Evolutionary conservation across 2,888 invertebrate genomes (phyloP).

Genomic region (Callimorpha dominula): DNA sequence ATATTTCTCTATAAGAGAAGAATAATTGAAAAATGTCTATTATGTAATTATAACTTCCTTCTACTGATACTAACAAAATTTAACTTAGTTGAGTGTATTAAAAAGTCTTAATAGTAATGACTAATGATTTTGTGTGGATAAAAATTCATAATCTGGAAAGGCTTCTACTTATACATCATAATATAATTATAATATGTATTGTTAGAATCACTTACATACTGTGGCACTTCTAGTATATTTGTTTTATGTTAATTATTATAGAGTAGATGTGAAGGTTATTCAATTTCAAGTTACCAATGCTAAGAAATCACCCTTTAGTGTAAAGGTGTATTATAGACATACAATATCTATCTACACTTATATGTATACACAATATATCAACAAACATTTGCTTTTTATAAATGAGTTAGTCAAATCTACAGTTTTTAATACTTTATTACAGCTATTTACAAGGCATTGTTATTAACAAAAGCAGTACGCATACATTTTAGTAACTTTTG

Average conservation of each 20-base stretch:
- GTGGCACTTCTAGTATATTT: conserved; percentile 30
- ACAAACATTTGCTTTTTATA: conserved; percentile 21
- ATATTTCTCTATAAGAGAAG: not conserved
- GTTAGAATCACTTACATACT: conserved; percentile 16
- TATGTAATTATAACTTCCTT: not conserved
- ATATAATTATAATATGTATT: conserved; percentile 7
- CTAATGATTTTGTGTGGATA: not conserved
- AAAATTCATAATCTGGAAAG: conserved; percentile 10
- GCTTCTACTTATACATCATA: conserved; percentile 1
- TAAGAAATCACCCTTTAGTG: conserved; percentile 36
- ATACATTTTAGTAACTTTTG: conserved; percentile 24
- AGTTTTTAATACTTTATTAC: conserved; percentile 30
- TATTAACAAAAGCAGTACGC: conserved; percentile 17
- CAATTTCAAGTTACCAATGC: conserved; percentile 52
- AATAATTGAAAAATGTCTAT: not conserved
- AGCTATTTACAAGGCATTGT: conserved; percentile 19
- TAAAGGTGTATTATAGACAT: conserved; percentile 19
- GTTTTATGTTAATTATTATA: conserved; percentile 31
- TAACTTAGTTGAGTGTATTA: not conserved
- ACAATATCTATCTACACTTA: conserved; percentile 23
- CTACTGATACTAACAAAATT: not conserved
- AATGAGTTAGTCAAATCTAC: conserved; percentile 18
- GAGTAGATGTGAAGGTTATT: conserved; percentile 32
- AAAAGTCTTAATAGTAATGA: not conserved
- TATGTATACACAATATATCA: conserved; percentile 19